Evolutionary conservation across 1,140 invertebrate species (phyloP), one percentile per base, ranked within the genome.

Genomic region (Polypedilum vanderplanki): DNA sequence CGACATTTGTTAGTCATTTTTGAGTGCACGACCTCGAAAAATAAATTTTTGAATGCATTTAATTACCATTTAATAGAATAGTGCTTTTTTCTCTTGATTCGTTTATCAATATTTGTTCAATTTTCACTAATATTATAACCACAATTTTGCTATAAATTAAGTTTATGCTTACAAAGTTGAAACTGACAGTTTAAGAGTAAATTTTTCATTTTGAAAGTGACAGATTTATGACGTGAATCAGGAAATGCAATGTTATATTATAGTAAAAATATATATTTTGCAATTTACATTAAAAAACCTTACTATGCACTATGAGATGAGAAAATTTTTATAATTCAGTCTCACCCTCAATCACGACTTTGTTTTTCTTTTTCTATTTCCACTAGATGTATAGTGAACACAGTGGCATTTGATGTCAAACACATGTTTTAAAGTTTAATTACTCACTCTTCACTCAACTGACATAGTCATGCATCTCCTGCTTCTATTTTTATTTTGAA

Each of bases 341-440:
- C 41, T 46, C 15, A 12, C 41, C 12, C 46, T 57, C 12, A 57
- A 57, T 57, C 46, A 57, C 46, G 12, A 57, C 46, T 57, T 57
- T 57, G 46, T 57, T 57, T 15, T 57, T 57, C 46, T 57, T 57
- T n/a, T 5, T 33, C 24, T 33, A 33, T 33, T 33, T 33, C 24
- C 24, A 33, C 24, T 33, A 33, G 1, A 33, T 33, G 24, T 33
- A 33, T 12, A 15, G n/a, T 12, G 46, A 8, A 15, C 12, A 70
- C 24, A 33, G 24, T 20, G 65, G 18, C 65, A 70, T 70, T 70
- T 70, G 65, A 70, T 70, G 65, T 70, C 65, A 70, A 70, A 70
- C 65, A 70, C 17, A 70, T 70, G 65, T 70, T 70, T 70, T 20
- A 12, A 57, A 22, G 17, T 70, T 70, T 70, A 15, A 57, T 17